Evolutionary conservation across 2,888 invertebrate species (phyloP).

Genomic region (Athrips mouffetella): DNA sequence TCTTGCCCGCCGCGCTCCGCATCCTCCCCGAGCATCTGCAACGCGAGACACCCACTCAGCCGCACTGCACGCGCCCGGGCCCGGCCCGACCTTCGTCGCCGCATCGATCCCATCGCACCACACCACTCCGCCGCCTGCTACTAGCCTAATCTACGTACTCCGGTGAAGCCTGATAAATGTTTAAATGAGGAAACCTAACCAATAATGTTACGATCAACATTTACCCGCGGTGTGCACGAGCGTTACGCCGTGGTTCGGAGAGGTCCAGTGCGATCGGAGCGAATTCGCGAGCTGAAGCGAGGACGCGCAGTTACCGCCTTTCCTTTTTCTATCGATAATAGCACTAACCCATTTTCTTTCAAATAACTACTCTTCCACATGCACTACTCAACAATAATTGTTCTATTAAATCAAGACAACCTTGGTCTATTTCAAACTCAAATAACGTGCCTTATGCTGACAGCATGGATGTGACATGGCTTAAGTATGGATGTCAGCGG

Average conservation of each 20-base stretch:
- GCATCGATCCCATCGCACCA: conserved; percentile 70
- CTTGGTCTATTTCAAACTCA: conserved; percentile 3
- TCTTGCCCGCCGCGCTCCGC: conserved; percentile 56
- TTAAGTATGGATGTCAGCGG: conserved; percentile 8
- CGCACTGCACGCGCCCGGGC: conserved; percentile 56
- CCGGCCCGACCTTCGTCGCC: conserved; percentile 42
- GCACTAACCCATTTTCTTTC: conserved; percentile 58
- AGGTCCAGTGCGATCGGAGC: conserved; percentile 76
- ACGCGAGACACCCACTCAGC: conserved; percentile 74
- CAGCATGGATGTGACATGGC: too few relatives aligned
- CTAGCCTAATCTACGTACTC: conserved; percentile 41
- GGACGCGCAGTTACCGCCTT: conserved; percentile 61
- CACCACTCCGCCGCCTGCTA: conserved; percentile 59
- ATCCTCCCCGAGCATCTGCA: conserved; percentile 69
- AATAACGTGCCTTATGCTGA: background rate
- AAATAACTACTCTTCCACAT: conserved; percentile 3
- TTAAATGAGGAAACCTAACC: conserved; percentile 42
- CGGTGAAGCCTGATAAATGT: conserved; percentile 45
- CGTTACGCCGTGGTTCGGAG: conserved; percentile 61
- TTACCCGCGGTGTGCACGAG: conserved; percentile 48
- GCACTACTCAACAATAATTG: conserved; percentile 3
- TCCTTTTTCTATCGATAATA: conserved; percentile 44
- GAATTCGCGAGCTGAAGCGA: conserved; percentile 61
- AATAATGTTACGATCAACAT: conserved; percentile 35
- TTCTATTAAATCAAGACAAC: conserved; percentile 11